phyloP scores from a whole-genome alignment of 1,140 invertebrate species.

The Ceratosolen fusciceps region DNA sequence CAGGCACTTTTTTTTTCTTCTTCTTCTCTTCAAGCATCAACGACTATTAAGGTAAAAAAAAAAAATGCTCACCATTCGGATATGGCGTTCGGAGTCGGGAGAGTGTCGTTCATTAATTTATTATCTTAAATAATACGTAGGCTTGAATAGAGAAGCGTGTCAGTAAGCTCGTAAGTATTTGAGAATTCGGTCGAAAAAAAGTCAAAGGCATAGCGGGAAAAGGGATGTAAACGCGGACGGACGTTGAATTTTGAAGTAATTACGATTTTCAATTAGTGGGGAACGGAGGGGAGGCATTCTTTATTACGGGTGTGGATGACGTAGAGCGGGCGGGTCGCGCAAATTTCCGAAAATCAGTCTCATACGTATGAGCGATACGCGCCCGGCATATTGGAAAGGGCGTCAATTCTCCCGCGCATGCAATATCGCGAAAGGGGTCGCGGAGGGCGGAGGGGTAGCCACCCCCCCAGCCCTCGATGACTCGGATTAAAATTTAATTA shows the following conservation, averaged over 20 bases:
- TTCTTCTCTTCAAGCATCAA: too few species aligned
- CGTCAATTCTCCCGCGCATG: constrained; percentile 25
- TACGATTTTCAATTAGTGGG: not conserved
- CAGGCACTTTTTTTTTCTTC: too few species aligned
- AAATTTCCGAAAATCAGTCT: constrained; percentile 24
- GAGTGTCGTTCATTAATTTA: too few species aligned
- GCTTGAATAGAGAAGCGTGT: too few species aligned
- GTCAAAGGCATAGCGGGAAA: too few species aligned
- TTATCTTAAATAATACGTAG: too few species aligned
- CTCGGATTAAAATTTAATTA: constrained; percentile 66
- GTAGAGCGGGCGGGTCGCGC: not conserved
- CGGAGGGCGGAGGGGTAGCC: constrained; percentile 43
- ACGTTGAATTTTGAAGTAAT: constrained; percentile 6
- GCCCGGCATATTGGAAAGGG: constrained; percentile 25
- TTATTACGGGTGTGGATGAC: not conserved
- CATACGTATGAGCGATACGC: not conserved
- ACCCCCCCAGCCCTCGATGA: constrained; percentile 56
- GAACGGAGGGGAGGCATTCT: not conserved
- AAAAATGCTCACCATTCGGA: too few species aligned
- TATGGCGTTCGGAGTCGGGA: too few species aligned
- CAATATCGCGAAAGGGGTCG: constrained; percentile 50
- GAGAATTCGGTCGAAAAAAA: too few species aligned
- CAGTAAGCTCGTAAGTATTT: too few species aligned
- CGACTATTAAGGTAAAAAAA: too few species aligned
- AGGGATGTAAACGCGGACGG: too few species aligned